A percentile compares a stretch with the other conserved stretches of the same genome.
These are phyloP conservation scores for Plebejus anna DNA, from an alignment of 2,888 invertebrate species.

Conservation along the genomic window DNA sequence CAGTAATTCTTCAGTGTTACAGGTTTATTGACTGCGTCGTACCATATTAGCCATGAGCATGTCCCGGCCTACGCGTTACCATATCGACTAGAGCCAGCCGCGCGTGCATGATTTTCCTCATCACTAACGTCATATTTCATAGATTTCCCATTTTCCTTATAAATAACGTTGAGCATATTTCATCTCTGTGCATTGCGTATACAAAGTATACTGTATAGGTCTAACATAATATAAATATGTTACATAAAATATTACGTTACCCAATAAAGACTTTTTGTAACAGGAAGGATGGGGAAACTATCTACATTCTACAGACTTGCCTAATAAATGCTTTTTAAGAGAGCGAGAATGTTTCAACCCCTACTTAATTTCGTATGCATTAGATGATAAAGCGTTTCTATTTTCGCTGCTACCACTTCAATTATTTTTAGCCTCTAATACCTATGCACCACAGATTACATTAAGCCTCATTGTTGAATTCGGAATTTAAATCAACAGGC, in stretches of 20 bases:
- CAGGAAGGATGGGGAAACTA: too few relatives aligned
- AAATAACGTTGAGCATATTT: neutral
- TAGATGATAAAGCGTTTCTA: neutral
- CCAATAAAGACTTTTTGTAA: too few relatives aligned
- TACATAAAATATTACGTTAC: neutral
- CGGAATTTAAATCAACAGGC: neutral
- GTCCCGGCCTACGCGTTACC: neutral
- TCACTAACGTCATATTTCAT: constrained; percentile 1
- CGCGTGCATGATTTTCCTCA: constrained; percentile 3
- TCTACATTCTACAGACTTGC: too few relatives aligned
- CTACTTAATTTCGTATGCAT: neutral
- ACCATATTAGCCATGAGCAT: neutral
- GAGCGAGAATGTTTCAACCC: neutral
- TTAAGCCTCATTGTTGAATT: neutral
- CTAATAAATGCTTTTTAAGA: neutral
- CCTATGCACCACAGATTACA: neutral
- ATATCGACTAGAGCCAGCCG: constrained; percentile 3
- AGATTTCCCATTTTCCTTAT: neutral
- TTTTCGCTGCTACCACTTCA: neutral
- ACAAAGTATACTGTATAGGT: neutral
- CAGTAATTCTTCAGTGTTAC: neutral
- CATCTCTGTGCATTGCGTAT: neutral
- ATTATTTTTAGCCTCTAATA: neutral
- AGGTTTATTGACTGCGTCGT: constrained; percentile 4
- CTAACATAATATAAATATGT: neutral